A percentile compares a stretch with the other conserved stretches of the same genome.
These are phyloP conservation scores for Anguilla megastoma DNA, from an alignment of 2,797 vertebrate genomes.

Conservation along the genomic window DNA sequence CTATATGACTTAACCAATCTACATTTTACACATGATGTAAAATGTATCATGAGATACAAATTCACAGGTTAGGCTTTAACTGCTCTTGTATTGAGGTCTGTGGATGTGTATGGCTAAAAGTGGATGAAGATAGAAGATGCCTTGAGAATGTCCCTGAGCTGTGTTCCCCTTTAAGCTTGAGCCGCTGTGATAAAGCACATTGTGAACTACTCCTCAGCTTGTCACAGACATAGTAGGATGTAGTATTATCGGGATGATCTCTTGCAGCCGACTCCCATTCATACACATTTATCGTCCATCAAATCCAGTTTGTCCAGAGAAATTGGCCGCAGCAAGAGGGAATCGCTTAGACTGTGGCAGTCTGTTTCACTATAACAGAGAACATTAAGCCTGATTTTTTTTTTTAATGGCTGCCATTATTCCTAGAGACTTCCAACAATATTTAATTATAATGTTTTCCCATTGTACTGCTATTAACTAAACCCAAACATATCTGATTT, in stretches of 20 bases:
- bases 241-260: background rate
- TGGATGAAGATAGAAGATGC: background rate
- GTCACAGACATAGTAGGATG: too few relatives aligned
- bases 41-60: background rate
- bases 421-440: background rate
- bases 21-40: background rate
- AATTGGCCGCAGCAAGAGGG: background rate
- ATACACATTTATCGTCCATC: background rate
- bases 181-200: background rate
- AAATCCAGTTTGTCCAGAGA: constrained; percentile 11
- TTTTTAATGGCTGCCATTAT: background rate
- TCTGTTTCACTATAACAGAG: background rate
- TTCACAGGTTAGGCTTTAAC: background rate
- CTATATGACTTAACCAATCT: too few relatives aligned
- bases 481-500: background rate
- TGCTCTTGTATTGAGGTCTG: background rate
- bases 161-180: background rate
- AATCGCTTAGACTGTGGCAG: background rate
- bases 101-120: background rate
- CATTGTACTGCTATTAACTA: background rate
- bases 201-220: background rate
- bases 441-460: background rate
- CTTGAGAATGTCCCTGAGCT: background rate
- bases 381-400: background rate
- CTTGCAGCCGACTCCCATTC: background rate